Evolutionary conservation across 2,113 vertebrate species (phyloP).

Genomic region (Hemichromis elongatus): DNA sequence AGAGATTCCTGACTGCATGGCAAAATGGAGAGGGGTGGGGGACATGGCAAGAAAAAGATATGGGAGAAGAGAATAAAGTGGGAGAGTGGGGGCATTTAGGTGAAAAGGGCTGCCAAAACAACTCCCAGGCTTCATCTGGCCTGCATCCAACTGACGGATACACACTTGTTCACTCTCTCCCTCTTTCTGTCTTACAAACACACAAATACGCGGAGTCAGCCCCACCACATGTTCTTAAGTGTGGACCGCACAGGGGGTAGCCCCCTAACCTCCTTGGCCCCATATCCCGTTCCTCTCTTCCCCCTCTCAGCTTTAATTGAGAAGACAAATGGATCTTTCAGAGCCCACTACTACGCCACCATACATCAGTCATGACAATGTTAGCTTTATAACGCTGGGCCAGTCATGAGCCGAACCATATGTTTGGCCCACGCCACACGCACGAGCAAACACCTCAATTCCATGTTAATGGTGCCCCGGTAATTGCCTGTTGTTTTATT

Average conservation of each 20-base stretch:
- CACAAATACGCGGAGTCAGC: constrained; percentile 43
- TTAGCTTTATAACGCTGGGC: constrained; percentile 75
- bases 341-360: constrained; percentile 64
- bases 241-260: constrained; percentile 67
- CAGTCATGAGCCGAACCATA: constrained; percentile 74
- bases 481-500: constrained; percentile 79
- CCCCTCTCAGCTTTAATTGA: constrained; percentile 73
- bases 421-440: constrained; percentile 66
- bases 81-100: constrained; percentile 56
- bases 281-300: constrained; percentile 68
- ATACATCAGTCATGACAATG: constrained; percentile 78
- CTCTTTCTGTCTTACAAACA: constrained; percentile 38
- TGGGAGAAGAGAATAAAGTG: constrained; percentile 46
- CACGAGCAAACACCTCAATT: constrained; percentile 70
- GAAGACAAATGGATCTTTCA: constrained; percentile 80
- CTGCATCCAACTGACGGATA: constrained; percentile 69
- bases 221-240: constrained; percentile 63
- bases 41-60: constrained; percentile 56
- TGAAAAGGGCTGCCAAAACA: constrained; percentile 71
- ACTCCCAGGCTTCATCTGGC: constrained; percentile 70
- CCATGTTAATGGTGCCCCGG: constrained; percentile 63
- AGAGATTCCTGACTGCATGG: constrained; percentile 69
- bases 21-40: constrained; percentile 60
- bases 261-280: constrained; percentile 64
- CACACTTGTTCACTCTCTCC: constrained; percentile 53